A percentile compares a stretch with the other conserved stretches of the same genome.
Conservation (phyloP, 1,140 invertebrate genomes). For the Cotesia glomerata region DNA sequence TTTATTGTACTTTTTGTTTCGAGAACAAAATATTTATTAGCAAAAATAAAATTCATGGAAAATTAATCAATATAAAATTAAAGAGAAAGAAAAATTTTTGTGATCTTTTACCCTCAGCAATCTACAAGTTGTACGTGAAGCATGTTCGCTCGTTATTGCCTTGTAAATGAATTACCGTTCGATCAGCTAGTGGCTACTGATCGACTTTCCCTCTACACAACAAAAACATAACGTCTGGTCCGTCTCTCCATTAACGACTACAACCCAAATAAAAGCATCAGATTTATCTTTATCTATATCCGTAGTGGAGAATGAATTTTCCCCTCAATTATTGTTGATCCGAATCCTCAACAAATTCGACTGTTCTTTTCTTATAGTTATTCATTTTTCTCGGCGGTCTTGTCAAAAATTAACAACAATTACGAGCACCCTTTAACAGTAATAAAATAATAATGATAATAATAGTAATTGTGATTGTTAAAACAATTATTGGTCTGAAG, state of each 20-base stretch:
- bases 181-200: constrained; percentile 51
- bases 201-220: constrained; percentile 43
- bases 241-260: too few species aligned
- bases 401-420: constrained; percentile 26
- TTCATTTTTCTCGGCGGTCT: constrained; percentile 24
- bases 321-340: too few species aligned
- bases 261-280: too few species aligned
- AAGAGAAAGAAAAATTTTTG: neutral
- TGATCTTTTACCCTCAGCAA: neutral
- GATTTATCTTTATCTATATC: too few species aligned
- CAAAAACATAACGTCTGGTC: constrained; percentile 51
- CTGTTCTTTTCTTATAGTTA: too few species aligned
- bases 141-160: constrained; percentile 58
- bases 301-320: too few species aligned
- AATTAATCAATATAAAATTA: too few species aligned
- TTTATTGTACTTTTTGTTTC: neutral
- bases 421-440: neutral
- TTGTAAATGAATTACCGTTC: constrained; percentile 63
- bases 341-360: too few species aligned
- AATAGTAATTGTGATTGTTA: neutral
- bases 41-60: neutral
- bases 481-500: neutral
- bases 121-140: constrained; percentile 37
- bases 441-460: neutral
- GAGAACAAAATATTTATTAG: too few species aligned